phyloP scores from a whole-genome alignment of 1,140 invertebrate genomes.

The Triops longicaudatus region DNA sequence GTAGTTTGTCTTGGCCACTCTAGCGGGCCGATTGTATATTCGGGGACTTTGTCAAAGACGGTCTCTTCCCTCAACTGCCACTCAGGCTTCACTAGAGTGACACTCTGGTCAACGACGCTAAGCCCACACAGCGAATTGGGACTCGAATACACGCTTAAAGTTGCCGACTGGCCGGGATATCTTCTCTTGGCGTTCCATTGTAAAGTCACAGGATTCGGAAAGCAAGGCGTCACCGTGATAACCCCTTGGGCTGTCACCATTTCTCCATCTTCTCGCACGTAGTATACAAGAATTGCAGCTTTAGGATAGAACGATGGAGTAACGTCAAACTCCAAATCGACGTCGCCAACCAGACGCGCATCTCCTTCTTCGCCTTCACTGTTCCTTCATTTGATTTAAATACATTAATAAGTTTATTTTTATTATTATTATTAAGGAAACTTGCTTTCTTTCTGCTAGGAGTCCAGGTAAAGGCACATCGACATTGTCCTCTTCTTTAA shows the following conservation, averaged over 20 bases:
- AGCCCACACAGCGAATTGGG: conserved; percentile 50
- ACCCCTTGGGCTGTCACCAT: conserved; percentile 50
- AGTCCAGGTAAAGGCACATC: background rate
- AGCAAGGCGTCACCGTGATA: conserved; percentile 46
- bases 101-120: conserved; percentile 51
- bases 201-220: conserved; percentile 45
- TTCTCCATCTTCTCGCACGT: conserved; percentile 62
- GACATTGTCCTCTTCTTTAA: conserved; percentile 33
- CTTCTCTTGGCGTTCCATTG: conserved; percentile 42
- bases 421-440: background rate
- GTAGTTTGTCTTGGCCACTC: conserved; percentile 38
- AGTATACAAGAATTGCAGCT: conserved; percentile 55
- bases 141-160: conserved; percentile 44
- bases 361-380: background rate
- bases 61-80: conserved; percentile 36
- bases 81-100: conserved; percentile 42
- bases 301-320: conserved; percentile 34
- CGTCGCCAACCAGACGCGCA: conserved; percentile 34
- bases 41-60: conserved; percentile 38
- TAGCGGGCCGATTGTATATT: conserved; percentile 38
- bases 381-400: too few species aligned
- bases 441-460: background rate
- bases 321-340: conserved; percentile 32
- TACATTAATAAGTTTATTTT: background rate
- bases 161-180: conserved; percentile 45